Base-by-base conservation (phyloP, 2,888 invertebrate genomes). In the Orthosia cruda region DNA sequence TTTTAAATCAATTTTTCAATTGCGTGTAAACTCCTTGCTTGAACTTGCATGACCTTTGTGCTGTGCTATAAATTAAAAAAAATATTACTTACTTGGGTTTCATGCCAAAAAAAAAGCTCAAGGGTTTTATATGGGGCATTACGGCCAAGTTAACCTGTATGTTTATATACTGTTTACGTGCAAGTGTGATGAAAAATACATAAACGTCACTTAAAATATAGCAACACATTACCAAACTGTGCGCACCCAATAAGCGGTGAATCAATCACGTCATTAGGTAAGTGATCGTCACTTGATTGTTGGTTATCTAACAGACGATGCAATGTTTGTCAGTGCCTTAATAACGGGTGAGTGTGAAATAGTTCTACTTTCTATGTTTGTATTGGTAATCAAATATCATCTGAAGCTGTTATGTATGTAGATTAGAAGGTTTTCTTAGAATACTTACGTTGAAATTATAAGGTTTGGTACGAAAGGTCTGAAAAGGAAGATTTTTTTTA, bases 261-360 rank as follows among this genome's bases (percentile, higher is more conserved):
- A 77, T 85, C 80, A 76, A 80, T 85, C 70, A 71, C 1, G n/a
- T 66, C 40, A 66, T 82, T 77, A 80, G 59, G 71, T 82, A 84
- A 87, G 59, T 75, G 58, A 66, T 75, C 55, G 81, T 70, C 71
- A 59, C n/a, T 58, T 16, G 64, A 74, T 81, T 12, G 71, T 18
- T 5, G 18, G 7, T 79, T 85, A 86, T 82, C 63, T 80, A 86
- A 87, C 74, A 0, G 50, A 2, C 62, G 23, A 61, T 64, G 85
- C 52, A 82, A 71, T 80, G 70, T 84, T 80, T 74, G 84, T 68
- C 81, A 80, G 81, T 55, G 45, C 23, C 20, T 67, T 71, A 71
- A 54, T 72, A 65, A 58, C 68, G 18, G 12, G 11, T 5, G n/a
- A 49, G 20, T 70, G 55, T 59, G 70, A 74, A 81, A 68, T 80